Evolutionary conservation across 2,888 invertebrate species (phyloP).

Genomic region (Auanema freiburgensis): DNA sequence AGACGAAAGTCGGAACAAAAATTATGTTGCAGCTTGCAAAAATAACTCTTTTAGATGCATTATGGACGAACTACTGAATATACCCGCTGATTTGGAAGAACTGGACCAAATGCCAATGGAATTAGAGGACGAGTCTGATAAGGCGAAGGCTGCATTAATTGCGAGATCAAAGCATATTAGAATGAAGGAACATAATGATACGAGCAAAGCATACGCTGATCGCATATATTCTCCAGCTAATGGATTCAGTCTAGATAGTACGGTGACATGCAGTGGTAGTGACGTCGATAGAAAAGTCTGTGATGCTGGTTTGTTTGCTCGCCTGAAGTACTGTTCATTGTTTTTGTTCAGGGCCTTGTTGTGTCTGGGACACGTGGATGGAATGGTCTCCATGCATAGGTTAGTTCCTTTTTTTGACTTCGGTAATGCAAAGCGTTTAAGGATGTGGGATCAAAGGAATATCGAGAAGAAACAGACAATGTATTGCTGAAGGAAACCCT

Average conservation of each 20-base stretch:
- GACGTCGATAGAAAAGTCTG: slow-evolving; percentile 44
- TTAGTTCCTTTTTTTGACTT: background rate
- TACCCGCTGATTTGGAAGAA: slow-evolving; percentile 42
- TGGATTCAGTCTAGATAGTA: background rate
- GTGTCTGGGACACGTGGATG: slow-evolving; percentile 41
- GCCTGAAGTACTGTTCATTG: background rate
- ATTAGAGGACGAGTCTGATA: slow-evolving; percentile 14
- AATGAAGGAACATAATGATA: slow-evolving; percentile 4
- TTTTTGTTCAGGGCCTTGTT: slow-evolving; percentile 38
- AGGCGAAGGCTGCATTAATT: slow-evolving; percentile 17
- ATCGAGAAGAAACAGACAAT: slow-evolving; percentile 31
- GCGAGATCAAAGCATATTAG: slow-evolving; percentile 20
- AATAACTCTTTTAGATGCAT: slow-evolving; percentile 30
- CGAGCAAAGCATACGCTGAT: background rate
- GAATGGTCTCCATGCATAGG: slow-evolving; percentile 45
- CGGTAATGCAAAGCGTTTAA: background rate
- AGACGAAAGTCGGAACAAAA: slow-evolving; percentile 28
- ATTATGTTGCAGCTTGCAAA: background rate
- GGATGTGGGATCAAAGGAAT: slow-evolving; percentile 38
- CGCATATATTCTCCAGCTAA: background rate
- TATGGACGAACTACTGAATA: slow-evolving; percentile 45
- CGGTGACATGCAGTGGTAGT: slow-evolving; percentile 38
- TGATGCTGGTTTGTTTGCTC: slow-evolving; percentile 36
- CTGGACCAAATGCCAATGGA: slow-evolving; percentile 27
- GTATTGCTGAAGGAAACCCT: slow-evolving; percentile 26